Conservation (phyloP, 2,797 vertebrate genomes). For the Vultur gryphus region DNA sequence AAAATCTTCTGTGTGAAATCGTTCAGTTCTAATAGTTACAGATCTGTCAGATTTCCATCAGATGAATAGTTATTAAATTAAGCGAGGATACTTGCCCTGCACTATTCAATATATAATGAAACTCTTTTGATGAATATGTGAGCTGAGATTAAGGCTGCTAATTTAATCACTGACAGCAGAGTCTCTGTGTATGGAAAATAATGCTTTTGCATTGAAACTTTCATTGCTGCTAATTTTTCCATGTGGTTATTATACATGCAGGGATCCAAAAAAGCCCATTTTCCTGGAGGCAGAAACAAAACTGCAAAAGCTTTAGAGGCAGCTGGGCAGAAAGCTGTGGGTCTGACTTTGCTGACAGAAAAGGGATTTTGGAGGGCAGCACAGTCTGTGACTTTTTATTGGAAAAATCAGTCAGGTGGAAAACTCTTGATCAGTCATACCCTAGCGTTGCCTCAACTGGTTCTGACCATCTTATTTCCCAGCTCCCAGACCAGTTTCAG, state of each 20-base stretch:
- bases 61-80: neutral
- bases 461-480: neutral
- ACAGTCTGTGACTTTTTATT: neutral
- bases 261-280: neutral
- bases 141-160: neutral
- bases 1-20: neutral
- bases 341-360: neutral
- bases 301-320: neutral
- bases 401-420: neutral
- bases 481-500: neutral
- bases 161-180: neutral
- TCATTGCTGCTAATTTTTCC: neutral
- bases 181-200: neutral
- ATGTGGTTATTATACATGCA: neutral
- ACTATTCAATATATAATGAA: neutral
- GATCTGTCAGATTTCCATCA: neutral
- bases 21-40: neutral
- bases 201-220: neutral
- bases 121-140: neutral
- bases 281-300: neutral
- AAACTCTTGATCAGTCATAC: neutral
- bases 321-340: neutral
- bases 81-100: neutral
- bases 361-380: neutral
- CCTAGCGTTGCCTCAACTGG: fast-evolving